Conservation (phyloP, 2,113 vertebrate genomes). For the Aramus guarauna region DNA sequence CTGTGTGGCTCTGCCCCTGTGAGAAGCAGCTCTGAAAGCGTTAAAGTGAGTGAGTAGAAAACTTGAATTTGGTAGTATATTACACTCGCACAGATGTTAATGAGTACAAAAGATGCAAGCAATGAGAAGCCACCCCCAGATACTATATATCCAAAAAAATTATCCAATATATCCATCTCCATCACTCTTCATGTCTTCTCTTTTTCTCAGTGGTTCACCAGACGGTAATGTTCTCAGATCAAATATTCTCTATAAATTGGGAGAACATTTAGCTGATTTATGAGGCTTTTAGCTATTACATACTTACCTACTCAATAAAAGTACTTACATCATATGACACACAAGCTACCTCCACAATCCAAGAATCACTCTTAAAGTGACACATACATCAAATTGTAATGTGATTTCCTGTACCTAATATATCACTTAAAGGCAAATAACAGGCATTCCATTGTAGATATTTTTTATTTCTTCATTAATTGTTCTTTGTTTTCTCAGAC, state of each 20-base stretch:
- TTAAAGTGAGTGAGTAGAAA: neutral
- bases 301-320: conserved; percentile 84
- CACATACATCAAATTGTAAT: conserved; percentile 79
- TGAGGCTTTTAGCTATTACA: conserved; percentile 84
- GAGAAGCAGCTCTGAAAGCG: neutral
- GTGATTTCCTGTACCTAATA: conserved; percentile 81
- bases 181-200: conserved; percentile 65
- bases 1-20: neutral
- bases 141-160: conserved; percentile 56
- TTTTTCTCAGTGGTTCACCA: conserved; percentile 66
- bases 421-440: conserved; percentile 79
- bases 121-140: neutral
- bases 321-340: conserved; percentile 81
- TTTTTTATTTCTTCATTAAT: conserved; percentile 65
- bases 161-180: conserved; percentile 70
- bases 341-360: conserved; percentile 75
- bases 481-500: conserved; percentile 58
- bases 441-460: conserved; percentile 66
- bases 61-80: neutral
- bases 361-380: conserved; percentile 78
- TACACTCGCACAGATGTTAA: neutral
- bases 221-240: conserved; percentile 77
- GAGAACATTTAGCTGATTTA: conserved; percentile 81
- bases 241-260: conserved; percentile 83
- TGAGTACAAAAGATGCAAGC: neutral